A percentile compares a stretch with the other conserved stretches of the same genome.
These are phyloP conservation scores for Apostichopus parvimensis DNA, from an alignment of 35 echinoderm and acorn worm genomes.

Conservation along the genomic window DNA sequence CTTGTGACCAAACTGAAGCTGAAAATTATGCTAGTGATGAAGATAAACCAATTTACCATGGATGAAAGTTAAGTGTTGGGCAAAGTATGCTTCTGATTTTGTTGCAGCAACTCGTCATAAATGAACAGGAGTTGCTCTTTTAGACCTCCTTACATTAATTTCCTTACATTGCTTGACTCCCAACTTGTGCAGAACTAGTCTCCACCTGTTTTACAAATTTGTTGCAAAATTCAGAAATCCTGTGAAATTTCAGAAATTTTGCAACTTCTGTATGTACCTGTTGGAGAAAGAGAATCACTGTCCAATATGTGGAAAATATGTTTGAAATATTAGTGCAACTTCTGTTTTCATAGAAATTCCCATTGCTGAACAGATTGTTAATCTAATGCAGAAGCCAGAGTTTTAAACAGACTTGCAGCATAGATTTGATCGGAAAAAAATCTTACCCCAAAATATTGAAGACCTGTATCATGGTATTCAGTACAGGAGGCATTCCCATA, in stretches of 20 bases:
- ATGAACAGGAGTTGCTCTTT: conserved; percentile 23
- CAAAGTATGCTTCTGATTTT: neutral
- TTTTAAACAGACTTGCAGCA: conserved; percentile 62
- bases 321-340: neutral
- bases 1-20: too few relatives aligned
- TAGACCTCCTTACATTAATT: conserved; percentile 30
- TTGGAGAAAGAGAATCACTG: conserved; percentile 32
- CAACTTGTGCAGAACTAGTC: conserved; percentile 40
- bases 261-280: conserved; percentile 15
- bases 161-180: conserved; percentile 35
- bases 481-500: conserved; percentile 21
- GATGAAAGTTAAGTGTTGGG: too few relatives aligned
- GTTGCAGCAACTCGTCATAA: neutral
- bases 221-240: conserved; percentile 19
- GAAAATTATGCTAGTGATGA: too few relatives aligned
- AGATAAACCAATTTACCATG: too few relatives aligned
- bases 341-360: conserved; percentile 68
- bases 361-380: conserved; percentile 9
- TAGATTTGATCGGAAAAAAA: conserved; percentile 52
- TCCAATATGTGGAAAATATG: conserved; percentile 22
- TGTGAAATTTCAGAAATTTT: conserved; percentile 57
- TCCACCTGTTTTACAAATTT: conserved; percentile 20
- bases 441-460: conserved; percentile 41
- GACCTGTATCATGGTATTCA: conserved; percentile 70
- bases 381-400: conserved; percentile 25